Conservation (phyloP, 2,888 invertebrate species). For the Gymnosoma rotundatum region DNA sequence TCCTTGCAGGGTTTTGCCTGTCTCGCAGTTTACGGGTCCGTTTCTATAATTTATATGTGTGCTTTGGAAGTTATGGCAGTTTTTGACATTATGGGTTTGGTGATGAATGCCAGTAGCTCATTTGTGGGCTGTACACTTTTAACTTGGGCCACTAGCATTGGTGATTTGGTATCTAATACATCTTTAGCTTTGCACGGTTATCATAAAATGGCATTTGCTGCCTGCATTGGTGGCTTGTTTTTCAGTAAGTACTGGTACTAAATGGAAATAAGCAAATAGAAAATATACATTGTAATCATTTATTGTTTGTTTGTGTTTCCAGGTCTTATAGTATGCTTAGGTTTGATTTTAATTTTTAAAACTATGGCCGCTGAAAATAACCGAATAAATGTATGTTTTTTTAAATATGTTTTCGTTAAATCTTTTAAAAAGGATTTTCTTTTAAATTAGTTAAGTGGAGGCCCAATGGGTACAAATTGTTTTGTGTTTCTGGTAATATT, state of each 20-base stretch:
- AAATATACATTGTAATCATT: no score
- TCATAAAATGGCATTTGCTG: conserved; percentile 86
- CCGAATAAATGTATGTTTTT: conserved; percentile 21
- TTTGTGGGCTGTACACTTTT: conserved; percentile 86
- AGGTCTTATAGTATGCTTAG: conserved; percentile 71
- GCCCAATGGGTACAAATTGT: conserved; percentile 74
- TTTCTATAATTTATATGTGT: conserved; percentile 85
- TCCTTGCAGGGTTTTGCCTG: conserved; percentile 73
- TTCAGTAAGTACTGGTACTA: conserved; percentile 83
- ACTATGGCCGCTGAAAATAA: conserved; percentile 30
- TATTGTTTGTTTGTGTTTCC: background rate
- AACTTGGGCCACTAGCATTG: conserved; percentile 86
- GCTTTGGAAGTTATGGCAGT: conserved; percentile 85
- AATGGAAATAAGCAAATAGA: background rate
- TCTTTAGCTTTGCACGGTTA: conserved; percentile 85
- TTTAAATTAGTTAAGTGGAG: conserved; percentile 67
- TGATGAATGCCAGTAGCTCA: conserved; percentile 84
- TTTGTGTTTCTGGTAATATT: conserved; percentile 69
- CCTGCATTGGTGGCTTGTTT: conserved; percentile 87
- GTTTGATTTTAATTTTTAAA: conserved; percentile 69
- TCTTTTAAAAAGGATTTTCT: background rate
- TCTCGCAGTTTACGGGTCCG: conserved; percentile 75
- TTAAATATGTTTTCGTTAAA: background rate
- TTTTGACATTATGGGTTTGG: conserved; percentile 84
- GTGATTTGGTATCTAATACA: conserved; percentile 83